These are phyloP conservation scores for Agrochola litura DNA, from an alignment of 2,888 invertebrate species.

Conservation along the genomic window DNA sequence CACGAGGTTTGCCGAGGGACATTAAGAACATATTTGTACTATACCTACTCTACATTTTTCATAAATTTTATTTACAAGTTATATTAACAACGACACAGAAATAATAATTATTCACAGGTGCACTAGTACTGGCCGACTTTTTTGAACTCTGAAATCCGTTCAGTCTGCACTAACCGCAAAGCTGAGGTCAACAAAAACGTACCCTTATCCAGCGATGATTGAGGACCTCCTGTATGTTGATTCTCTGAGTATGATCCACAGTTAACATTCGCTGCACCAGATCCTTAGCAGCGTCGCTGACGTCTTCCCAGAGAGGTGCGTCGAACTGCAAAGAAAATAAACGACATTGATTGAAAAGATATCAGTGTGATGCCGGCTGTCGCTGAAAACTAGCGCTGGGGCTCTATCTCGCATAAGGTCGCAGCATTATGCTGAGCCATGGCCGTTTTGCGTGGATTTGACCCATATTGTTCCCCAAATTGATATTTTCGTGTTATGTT, in stretches of 20 bases:
- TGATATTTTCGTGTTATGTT: too few species aligned
- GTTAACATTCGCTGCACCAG: slow-evolving; percentile 98
- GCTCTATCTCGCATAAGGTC: too few species aligned
- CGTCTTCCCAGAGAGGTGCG: slow-evolving; percentile 96
- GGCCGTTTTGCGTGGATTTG: too few species aligned
- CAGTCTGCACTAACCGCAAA: neutral
- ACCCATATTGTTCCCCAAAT: too few species aligned
- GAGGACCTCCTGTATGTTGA: slow-evolving; percentile 98
- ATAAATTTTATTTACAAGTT: neutral
- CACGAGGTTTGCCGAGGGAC: too few species aligned
- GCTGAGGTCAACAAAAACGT: slow-evolving; percentile 72
- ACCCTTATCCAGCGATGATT: slow-evolving; percentile 99
- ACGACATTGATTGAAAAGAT: neutral
- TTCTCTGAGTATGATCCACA: slow-evolving; percentile 97
- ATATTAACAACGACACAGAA: neutral
- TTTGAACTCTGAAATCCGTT: neutral
- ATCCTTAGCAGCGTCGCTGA: slow-evolving; percentile 98
- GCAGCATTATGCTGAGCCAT: too few species aligned
- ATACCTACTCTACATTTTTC: too few species aligned
- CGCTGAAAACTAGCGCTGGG: too few species aligned
- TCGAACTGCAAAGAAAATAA: slow-evolving; percentile 92
- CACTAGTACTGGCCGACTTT: neutral
- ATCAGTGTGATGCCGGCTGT: too few species aligned
- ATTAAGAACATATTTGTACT: too few species aligned
- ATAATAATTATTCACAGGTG: neutral